Evolutionary conservation across 2,888 invertebrate genomes (phyloP).

Genomic region (Ophion costatus): DNA sequence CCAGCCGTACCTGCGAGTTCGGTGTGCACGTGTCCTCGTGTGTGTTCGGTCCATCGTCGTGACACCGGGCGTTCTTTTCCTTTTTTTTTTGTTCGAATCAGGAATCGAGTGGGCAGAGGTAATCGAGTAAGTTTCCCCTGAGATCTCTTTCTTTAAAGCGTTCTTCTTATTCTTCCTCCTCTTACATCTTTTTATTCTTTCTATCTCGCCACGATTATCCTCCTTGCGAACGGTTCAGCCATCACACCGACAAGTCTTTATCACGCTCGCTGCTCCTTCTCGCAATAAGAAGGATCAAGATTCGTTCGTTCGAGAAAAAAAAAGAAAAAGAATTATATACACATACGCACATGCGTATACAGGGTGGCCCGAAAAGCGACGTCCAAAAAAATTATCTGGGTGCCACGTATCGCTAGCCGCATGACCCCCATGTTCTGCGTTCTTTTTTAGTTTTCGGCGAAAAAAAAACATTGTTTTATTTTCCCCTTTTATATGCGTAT

Average conservation of each 20-base stretch:
- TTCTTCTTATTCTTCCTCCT: constrained; percentile 63
- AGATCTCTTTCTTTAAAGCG: constrained; percentile 64
- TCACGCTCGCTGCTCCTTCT: constrained; percentile 63
- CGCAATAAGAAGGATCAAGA: constrained; percentile 66
- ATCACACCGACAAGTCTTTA: constrained; percentile 63
- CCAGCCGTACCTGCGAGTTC: constrained; percentile 8
- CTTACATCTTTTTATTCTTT: constrained; percentile 61
- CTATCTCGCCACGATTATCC: constrained; percentile 42
- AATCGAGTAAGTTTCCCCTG: constrained; percentile 63
- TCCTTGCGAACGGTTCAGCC: constrained; percentile 39
- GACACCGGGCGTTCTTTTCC: constrained; percentile 36
- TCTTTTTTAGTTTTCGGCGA: too few relatives aligned
- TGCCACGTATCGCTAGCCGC: too few relatives aligned
- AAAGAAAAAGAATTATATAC: constrained; percentile 26
- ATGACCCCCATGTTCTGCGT: too few relatives aligned
- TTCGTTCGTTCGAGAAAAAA: constrained; percentile 52
- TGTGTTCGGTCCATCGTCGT: constrained; percentile 55
- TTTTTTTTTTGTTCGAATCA: constrained; percentile 63
- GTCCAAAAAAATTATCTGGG: not conserved
- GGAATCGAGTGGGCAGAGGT: constrained; percentile 67
- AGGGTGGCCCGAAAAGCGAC: not conserved
- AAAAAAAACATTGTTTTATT: too few relatives aligned
- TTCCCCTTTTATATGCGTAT: too few relatives aligned
- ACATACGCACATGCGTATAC: constrained; percentile 13
- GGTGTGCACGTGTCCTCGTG: constrained; percentile 33